A percentile compares a stretch with the other conserved stretches of the same genome.
Evolutionary conservation across 2,888 invertebrate genomes (phyloP).

Genomic region (Malthinus seriepunctatus): DNA sequence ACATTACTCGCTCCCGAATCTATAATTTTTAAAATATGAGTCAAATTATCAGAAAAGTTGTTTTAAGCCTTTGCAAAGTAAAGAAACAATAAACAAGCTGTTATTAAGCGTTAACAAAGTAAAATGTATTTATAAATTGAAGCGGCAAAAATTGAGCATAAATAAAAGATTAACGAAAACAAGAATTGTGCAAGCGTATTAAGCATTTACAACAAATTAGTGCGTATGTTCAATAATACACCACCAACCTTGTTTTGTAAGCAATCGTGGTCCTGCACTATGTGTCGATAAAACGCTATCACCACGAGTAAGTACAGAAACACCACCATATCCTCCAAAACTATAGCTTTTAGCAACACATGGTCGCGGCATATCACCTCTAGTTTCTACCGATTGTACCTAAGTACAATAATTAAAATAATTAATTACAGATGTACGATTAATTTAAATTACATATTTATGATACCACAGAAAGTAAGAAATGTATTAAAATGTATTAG

Average conservation of each 20-base stretch:
- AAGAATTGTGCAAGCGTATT: conserved; percentile 4
- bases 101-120: conserved; percentile 4
- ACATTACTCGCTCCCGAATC: conserved; percentile 64
- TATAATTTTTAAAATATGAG: conserved; percentile 36
- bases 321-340: conserved; percentile 79
- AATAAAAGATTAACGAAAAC: conserved; percentile 3
- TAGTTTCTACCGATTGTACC: conserved; percentile 63
- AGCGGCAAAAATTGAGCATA: neutral
- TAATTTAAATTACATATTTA: too few relatives aligned
- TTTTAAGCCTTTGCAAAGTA: neutral
- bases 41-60: neutral
- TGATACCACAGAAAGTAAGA: too few relatives aligned
- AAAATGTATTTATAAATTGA: conserved; percentile 11
- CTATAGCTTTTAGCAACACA: conserved; percentile 83
- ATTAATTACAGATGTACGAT: conserved; percentile 11
- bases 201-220: neutral
- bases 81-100: neutral
- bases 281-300: conserved; percentile 69
- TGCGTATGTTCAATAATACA: neutral
- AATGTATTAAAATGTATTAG: too few relatives aligned
- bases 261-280: conserved; percentile 65
- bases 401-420: conserved; percentile 34
- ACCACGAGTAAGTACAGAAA: conserved; percentile 59
- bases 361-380: conserved; percentile 52
- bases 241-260: conserved; percentile 74